Percentiles rank a stretch among this genome's conserved stretches.
These are phyloP conservation scores for Cyanoderma ruficeps DNA, from an alignment of 2,113 vertebrate genomes.

Conservation along the genomic window DNA sequence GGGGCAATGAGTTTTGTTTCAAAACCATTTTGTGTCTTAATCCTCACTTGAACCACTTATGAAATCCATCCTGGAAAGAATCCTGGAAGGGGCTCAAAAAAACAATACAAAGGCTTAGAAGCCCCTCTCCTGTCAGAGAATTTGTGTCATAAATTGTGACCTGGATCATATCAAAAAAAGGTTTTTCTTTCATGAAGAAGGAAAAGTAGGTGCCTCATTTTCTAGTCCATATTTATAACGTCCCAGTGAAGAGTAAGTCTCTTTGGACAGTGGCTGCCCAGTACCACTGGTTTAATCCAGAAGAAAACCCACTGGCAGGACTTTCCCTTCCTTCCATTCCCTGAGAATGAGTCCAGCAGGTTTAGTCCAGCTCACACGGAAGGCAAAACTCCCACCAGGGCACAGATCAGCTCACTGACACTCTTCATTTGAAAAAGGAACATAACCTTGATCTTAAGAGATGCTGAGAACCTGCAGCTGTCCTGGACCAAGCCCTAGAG, in stretches of 20 bases:
- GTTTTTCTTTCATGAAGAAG: slow-evolving; percentile 58
- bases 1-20: slow-evolving; percentile 36
- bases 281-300: slow-evolving; percentile 45
- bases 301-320: background rate
- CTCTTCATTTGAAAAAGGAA: background rate
- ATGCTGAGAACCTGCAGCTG: background rate
- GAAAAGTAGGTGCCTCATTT: slow-evolving; percentile 53
- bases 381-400: background rate
- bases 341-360: background rate
- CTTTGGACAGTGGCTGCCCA: slow-evolving; percentile 26
- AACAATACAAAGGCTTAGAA: background rate
- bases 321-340: background rate
- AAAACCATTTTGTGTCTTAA: slow-evolving; percentile 29
- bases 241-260: background rate
- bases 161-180: slow-evolving; percentile 42
- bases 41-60: background rate
- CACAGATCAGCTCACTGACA: background rate
- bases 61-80: background rate
- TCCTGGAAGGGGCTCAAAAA: slow-evolving; percentile 27
- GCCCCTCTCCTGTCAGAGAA: slow-evolving; percentile 11
- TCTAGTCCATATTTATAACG: background rate
- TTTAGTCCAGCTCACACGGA: background rate
- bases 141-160: background rate
- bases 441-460: background rate
- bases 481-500: background rate